Conservation (phyloP, 2,888 invertebrate species). For the Acanthoscelides obtectus region DNA sequence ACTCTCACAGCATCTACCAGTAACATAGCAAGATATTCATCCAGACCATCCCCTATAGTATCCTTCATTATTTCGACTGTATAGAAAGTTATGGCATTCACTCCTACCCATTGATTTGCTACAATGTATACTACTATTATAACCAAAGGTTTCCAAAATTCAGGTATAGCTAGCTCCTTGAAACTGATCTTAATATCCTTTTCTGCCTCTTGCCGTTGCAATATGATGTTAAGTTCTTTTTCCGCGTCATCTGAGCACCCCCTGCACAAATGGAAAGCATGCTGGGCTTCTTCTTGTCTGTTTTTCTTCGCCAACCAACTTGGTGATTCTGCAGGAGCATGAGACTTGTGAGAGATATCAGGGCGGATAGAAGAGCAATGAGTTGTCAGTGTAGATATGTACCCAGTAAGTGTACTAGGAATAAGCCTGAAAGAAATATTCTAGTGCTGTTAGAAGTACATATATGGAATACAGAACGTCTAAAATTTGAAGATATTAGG, state of each 20-base stretch:
- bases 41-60: conserved; percentile 55
- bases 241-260: conserved; percentile 50
- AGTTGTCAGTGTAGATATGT: conserved; percentile 58
- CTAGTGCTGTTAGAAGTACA: too few species aligned
- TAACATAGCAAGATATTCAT: conserved; percentile 63
- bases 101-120: conserved; percentile 66
- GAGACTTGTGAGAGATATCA: conserved; percentile 50
- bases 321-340: conserved; percentile 60
- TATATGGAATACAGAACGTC: too few species aligned
- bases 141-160: conserved; percentile 55
- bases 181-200: neutral
- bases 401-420: conserved; percentile 56
- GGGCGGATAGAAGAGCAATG: conserved; percentile 53
- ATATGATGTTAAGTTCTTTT: conserved; percentile 50
- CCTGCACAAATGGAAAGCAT: conserved; percentile 56
- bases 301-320: conserved; percentile 61
- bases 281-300: conserved; percentile 53
- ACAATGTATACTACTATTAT: conserved; percentile 63
- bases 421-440: neutral
- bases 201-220: conserved; percentile 43
- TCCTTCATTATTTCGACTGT: conserved; percentile 62
- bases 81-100: conserved; percentile 68
- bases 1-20: conserved; percentile 61
- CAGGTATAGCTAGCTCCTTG: conserved; percentile 46
- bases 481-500: too few species aligned